phyloP scores from a whole-genome alignment of 2,113 vertebrate genomes.

The Festucalex cinctus region DNA sequence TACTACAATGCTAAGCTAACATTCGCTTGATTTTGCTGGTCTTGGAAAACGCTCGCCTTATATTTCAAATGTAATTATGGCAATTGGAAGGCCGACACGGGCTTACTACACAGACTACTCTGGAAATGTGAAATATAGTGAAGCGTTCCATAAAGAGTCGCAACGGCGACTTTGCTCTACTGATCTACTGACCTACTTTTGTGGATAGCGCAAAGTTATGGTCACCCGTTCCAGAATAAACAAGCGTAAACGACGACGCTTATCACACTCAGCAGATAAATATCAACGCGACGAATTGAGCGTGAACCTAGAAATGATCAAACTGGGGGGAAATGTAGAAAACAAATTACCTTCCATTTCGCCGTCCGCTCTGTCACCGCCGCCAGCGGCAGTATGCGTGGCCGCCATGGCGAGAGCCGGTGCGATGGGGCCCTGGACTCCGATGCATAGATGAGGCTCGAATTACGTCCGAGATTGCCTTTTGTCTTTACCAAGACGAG shows the following conservation, averaged over 20 bases:
- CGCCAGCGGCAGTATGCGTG: slow-evolving; percentile 62
- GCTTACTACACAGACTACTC: neutral
- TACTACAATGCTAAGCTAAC: slow-evolving; percentile 44
- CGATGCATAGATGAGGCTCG: slow-evolving; percentile 69
- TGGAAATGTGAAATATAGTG: neutral
- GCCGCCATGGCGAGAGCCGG: slow-evolving; percentile 77
- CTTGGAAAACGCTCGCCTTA: neutral
- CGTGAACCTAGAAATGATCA: too few species aligned
- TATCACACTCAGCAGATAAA: neutral
- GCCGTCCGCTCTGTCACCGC: slow-evolving; percentile 68
- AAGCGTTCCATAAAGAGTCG: neutral
- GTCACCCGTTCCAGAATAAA: slow-evolving; percentile 35
- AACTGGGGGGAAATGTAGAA: neutral
- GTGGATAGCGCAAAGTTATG: slow-evolving; percentile 49
- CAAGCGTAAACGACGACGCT: slow-evolving; percentile 2
- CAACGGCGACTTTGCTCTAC: slow-evolving; percentile 67
- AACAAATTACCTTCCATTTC: slow-evolving; percentile 59
- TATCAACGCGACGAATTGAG: neutral
- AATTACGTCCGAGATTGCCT: slow-evolving; percentile 7
- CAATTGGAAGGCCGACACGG: neutral
- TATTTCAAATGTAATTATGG: neutral
- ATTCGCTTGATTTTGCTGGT: neutral
- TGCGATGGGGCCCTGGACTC: slow-evolving; percentile 68
- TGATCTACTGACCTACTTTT: slow-evolving; percentile 83
- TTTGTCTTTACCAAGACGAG: slow-evolving; percentile 1